Evolutionary conservation across 2,113 vertebrate species (phyloP).

Genomic region (Vimba vimba): DNA sequence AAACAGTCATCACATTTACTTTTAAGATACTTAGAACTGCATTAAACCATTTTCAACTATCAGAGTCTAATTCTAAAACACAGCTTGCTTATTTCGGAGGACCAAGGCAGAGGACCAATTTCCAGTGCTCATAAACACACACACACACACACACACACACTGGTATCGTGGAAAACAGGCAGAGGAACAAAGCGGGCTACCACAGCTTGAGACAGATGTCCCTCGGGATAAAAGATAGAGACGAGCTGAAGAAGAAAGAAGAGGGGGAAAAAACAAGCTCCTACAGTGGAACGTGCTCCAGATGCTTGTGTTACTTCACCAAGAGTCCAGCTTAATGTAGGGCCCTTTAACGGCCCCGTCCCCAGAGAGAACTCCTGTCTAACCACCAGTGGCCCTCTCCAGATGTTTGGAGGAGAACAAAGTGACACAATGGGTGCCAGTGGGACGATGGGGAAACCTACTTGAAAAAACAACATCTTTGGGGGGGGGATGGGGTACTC

Average conservation of each 20-base stretch:
- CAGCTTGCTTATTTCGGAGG: not conserved
- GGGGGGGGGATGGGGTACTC: conserved; percentile 20
- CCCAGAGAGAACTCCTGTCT: conserved; percentile 69
- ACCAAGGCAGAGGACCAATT: not conserved
- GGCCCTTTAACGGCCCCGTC: conserved; percentile 56
- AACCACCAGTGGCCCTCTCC: conserved; percentile 76
- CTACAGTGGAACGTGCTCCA: conserved; percentile 54
- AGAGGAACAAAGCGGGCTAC: conserved; percentile 35
- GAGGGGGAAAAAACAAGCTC: conserved; percentile 3
- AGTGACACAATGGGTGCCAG: conserved; percentile 56
- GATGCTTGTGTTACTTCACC: conserved; percentile 43
- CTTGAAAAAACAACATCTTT: conserved; percentile 54
- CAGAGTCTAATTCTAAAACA: conserved; percentile 23
- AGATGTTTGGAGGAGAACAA: conserved; percentile 72
- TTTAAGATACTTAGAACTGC: conserved; percentile 9
- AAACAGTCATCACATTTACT: conserved; percentile 30
- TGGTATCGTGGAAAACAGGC: conserved; percentile 30
- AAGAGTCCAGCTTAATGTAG: conserved; percentile 35
- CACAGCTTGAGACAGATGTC: conserved; percentile 47
- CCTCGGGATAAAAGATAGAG: conserved; percentile 33
- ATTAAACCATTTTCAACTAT: conserved; percentile 27
- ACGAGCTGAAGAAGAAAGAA: conserved; percentile 9
- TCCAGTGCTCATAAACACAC: conserved; percentile 45
- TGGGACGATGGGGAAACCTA: conserved; percentile 53
- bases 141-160: conserved; percentile 6